phyloP scores from a whole-genome alignment of 1,140 invertebrate species.

The Neodiprion fabricii region DNA sequence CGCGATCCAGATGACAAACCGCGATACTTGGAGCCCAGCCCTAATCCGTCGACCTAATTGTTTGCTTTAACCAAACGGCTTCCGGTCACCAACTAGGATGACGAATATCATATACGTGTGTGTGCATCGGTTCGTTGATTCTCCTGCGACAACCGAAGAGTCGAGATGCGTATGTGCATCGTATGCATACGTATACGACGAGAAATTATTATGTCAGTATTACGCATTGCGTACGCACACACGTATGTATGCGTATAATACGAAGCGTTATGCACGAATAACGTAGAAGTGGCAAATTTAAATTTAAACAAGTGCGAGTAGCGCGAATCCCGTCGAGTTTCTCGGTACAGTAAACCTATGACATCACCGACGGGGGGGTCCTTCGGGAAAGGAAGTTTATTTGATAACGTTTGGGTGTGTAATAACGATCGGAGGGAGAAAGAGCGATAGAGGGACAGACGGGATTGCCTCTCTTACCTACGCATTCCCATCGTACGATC shows the following conservation, averaged over 20 bases:
- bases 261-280: too few species aligned
- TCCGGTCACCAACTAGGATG: neutral
- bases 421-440: too few species aligned
- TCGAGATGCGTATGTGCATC: neutral
- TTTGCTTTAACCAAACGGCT: slow-evolving; percentile 4
- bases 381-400: neutral
- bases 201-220: neutral
- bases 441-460: too few species aligned
- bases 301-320: too few species aligned
- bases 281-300: too few species aligned
- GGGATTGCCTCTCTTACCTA: too few species aligned
- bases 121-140: neutral
- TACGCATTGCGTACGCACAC: neutral
- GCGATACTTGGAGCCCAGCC: neutral
- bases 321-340: neutral
- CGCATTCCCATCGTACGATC: too few species aligned
- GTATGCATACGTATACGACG: neutral
- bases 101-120: too few species aligned
- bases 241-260: neutral
- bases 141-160: neutral
- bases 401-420: too few species aligned
- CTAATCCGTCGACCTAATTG: neutral
- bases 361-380: neutral
- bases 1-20: too few species aligned
- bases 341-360: neutral